Conservation (phyloP, 2,797 vertebrate species). For the Acomys russatus region DNA sequence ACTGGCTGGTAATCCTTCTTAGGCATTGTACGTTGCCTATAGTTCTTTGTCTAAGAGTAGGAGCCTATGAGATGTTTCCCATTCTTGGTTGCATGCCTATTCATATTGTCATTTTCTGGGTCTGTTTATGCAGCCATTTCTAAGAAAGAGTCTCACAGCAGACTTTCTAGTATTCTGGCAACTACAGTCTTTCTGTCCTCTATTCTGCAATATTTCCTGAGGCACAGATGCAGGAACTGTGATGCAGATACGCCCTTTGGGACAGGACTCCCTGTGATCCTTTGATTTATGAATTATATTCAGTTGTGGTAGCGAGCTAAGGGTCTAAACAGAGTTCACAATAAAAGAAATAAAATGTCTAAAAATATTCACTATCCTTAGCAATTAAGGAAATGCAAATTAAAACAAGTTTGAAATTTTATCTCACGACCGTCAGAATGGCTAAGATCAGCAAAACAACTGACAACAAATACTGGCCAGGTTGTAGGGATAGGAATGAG, state of each 20-base stretch:
- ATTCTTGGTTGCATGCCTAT: not conserved
- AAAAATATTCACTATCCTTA: not conserved
- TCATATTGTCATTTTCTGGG: not conserved
- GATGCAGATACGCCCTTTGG: no score
- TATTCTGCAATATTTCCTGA: not conserved
- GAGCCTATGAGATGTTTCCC: not conserved
- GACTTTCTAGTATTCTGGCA: no score
- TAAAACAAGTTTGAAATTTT: not conserved
- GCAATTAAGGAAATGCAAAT: not conserved
- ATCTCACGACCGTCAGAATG: not conserved
- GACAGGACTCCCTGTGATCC: no score
- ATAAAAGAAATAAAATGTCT: not conserved
- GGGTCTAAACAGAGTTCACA: not conserved
- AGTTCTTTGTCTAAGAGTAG: no score
- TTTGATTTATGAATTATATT: not conserved
- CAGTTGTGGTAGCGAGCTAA: not conserved
- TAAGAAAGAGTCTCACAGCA: not conserved
- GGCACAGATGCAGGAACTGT: not conserved
- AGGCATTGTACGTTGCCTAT: not conserved
- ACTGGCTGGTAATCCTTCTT: not conserved
- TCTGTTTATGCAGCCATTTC: not conserved
- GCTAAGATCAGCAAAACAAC: not conserved
- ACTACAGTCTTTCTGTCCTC: not conserved
- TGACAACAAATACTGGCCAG: not conserved
- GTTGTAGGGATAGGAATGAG: not conserved